Evolutionary conservation across 2,113 vertebrate species (phyloP).

Genomic region (Mus musculus): DNA sequence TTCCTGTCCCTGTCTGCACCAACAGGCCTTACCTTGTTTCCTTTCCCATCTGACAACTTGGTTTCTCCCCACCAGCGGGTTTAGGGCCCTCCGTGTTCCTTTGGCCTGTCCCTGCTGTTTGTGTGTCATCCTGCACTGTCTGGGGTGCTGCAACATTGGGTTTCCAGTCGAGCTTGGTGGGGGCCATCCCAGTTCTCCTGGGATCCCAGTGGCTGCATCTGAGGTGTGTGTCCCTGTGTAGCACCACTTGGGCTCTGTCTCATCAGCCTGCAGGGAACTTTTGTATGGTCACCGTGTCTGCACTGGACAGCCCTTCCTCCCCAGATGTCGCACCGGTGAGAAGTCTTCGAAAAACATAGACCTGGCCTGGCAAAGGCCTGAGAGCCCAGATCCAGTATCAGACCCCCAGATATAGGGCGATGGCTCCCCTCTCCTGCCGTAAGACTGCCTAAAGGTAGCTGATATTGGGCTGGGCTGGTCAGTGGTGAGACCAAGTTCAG

Average conservation of each 20-base stretch:
- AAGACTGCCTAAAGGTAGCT: not conserved
- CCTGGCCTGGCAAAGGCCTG: not conserved
- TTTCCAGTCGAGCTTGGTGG: not conserved
- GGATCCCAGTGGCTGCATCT: not conserved
- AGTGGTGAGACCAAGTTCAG: not conserved
- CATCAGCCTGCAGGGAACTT: not conserved
- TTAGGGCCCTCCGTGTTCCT: not conserved
- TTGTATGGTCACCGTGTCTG: not conserved
- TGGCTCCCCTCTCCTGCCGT: not conserved
- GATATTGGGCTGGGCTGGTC: not conserved
- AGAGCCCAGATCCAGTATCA: too few relatives aligned
- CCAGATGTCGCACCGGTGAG: not conserved
- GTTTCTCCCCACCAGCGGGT: not conserved
- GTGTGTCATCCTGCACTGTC: not conserved
- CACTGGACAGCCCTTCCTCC: not conserved
- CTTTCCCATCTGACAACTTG: not conserved
- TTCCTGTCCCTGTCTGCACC: not conserved
- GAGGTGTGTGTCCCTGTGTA: not conserved
- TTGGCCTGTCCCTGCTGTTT: not conserved
- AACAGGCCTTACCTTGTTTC: not conserved
- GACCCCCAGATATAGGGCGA: not conserved
- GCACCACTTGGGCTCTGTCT: not conserved
- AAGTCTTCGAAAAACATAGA: too few relatives aligned
- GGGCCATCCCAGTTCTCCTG: not conserved
- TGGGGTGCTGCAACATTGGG: not conserved